Base-by-base conservation (phyloP, 2,797 vertebrate genomes). In the Chelidonichthys spinosus region DNA sequence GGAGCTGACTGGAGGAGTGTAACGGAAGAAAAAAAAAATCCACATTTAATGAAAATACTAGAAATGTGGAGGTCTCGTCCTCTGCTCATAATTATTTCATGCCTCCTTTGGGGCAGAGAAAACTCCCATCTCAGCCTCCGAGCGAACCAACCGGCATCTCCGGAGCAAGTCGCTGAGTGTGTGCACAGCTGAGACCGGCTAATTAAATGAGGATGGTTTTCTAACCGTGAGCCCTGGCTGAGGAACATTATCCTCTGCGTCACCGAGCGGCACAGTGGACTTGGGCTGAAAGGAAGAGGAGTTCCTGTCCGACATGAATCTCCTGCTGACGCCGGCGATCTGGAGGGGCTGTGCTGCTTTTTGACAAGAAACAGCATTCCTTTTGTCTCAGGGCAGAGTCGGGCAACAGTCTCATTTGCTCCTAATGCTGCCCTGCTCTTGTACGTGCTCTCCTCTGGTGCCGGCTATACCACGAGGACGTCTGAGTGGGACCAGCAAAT, bases 171-270 rank as follows among this genome's bases (percentile, higher is more conserved):
- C n/a, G 63, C 72, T 36, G 69, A 83, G 79, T 89, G 85, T 90
- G 77, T 91, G 81, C 86, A 87, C 90, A 91, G 92, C 92, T 93
- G 90, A 91, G 85, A 83, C 85, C 35, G 37, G 79, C 86, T 93
- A 94, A 95, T 95, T 93, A 93, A 94, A 94, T 85, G 88, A 91
- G 81, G 87, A 83, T 8, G 68, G 59, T 80, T 90, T 25, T 90
- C 85, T 83, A 90, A 87, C 82, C 88, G 54, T 59, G 67, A 84
- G 82, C 79, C 78, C 56, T 18, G 63, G 77, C 72, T 78, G 83
- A 84, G 76, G 78, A 87, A 85, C 72, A 89, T 81, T 79, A 89
- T 81, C 85, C 78, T 78, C 81, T 69, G 66, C 81, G 76, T 90
- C 87, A 77, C 74, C 85, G 59, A 72, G 85, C 73, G 80, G 76